These are phyloP conservation scores for Lasioglossum pauxillum DNA, from an alignment of 2,888 invertebrate genomes.

Conservation along the genomic window DNA sequence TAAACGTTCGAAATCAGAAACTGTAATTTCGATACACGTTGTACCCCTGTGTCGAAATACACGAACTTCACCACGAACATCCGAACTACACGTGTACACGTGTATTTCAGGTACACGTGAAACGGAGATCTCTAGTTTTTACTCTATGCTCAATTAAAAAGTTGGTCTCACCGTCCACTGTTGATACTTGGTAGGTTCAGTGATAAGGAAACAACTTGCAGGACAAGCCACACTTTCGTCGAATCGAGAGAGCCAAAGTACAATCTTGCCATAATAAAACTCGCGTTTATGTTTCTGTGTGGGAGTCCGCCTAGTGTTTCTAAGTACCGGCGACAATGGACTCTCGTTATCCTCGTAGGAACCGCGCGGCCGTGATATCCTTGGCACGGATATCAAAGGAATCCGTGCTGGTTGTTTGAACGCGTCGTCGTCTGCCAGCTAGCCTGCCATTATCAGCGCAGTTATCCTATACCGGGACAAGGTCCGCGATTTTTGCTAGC, in stretches of 20 bases:
- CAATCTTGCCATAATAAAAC: neutral
- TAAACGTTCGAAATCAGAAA: too few relatives aligned
- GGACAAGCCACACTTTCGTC: neutral
- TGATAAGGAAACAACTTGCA: neutral
- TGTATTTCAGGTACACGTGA: too few relatives aligned
- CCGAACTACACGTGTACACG: too few relatives aligned
- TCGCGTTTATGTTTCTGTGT: neutral
- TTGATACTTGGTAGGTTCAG: too few relatives aligned
- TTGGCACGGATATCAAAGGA: conserved; percentile 76
- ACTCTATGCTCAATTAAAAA: neutral
- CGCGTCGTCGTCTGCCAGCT: conserved; percentile 62
- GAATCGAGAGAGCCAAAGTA: neutral
- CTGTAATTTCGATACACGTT: too few relatives aligned
- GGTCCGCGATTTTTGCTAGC: conserved; percentile 28
- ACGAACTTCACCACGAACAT: too few relatives aligned
- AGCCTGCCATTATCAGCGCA: conserved; percentile 61
- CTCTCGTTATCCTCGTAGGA: conserved; percentile 65
- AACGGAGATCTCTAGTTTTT: too few relatives aligned
- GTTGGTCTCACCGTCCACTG: neutral
- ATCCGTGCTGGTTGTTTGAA: conserved; percentile 60
- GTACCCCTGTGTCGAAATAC: too few relatives aligned
- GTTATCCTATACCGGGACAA: conserved; percentile 46
- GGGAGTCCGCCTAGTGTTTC: conserved; percentile 29
- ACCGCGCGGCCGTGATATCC: conserved; percentile 71
- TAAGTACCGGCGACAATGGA: conserved; percentile 60